These are phyloP conservation scores for Leptoclinus maculatus DNA, from an alignment of 2,797 vertebrate species.

Conservation along the genomic window DNA sequence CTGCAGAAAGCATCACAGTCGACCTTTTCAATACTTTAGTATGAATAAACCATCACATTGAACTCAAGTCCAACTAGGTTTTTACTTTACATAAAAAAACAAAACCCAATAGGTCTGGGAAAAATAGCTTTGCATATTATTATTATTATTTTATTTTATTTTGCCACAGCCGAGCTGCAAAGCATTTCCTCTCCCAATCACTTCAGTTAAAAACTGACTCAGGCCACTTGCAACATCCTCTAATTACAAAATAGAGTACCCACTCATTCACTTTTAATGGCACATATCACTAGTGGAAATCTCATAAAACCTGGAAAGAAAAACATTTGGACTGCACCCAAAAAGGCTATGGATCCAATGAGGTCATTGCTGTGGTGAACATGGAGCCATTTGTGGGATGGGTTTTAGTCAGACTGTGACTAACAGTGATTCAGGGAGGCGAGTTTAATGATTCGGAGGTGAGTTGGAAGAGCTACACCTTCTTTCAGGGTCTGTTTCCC, in stretches of 20 bases:
- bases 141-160: not conserved
- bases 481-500: conserved; percentile 10
- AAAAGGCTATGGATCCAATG: conserved; percentile 50
- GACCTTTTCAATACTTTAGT: conserved; percentile 29
- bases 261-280: conserved; percentile 64
- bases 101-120: conserved; percentile 12
- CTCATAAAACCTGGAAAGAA: conserved; percentile 68
- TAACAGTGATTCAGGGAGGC: conserved; percentile 67
- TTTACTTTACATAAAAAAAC: conserved; percentile 44
- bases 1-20: conserved; percentile 29
- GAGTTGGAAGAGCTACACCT: conserved; percentile 50
- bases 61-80: conserved; percentile 39
- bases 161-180: conserved; percentile 17
- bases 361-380: conserved; percentile 67
- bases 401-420: conserved; percentile 65
- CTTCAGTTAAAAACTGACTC: conserved; percentile 44
- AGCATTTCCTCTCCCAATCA: conserved; percentile 41
- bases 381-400: conserved; percentile 59
- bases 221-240: conserved; percentile 50
- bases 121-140: conserved; percentile 13
- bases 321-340: conserved; percentile 58
- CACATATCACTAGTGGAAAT: conserved; percentile 67
- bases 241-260: conserved; percentile 64
- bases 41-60: conserved; percentile 25
- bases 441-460: conserved; percentile 69